Evolutionary conservation across 2,113 vertebrate species (phyloP).

Genomic region (Pangasianodon gigas): DNA sequence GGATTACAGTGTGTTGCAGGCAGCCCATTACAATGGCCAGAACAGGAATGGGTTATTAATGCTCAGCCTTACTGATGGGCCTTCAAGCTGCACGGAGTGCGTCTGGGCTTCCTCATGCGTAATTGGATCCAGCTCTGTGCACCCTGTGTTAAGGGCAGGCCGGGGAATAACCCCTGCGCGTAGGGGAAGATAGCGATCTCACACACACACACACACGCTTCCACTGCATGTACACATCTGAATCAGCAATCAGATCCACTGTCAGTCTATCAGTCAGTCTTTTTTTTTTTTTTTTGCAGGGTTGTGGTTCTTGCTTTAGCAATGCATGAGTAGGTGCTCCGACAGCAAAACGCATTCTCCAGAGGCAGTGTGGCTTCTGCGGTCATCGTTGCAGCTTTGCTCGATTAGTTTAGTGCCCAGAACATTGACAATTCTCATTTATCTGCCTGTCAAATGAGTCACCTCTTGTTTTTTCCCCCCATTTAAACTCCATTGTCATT

Average conservation of each 20-base stretch:
- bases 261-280: constrained; percentile 49
- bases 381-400: constrained; percentile 27
- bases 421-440: constrained; percentile 23
- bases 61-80: constrained; percentile 82
- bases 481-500: background rate
- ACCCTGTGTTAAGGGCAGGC: constrained; percentile 53
- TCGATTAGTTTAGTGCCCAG: constrained; percentile 27
- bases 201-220: constrained; percentile 25
- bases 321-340: background rate
- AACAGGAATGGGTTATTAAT: constrained; percentile 86
- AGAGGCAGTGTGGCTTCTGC: constrained; percentile 28
- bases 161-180: constrained; percentile 48
- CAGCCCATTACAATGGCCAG: constrained; percentile 90
- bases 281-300: background rate
- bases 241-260: constrained; percentile 48
- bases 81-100: constrained; percentile 76
- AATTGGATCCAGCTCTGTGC: constrained; percentile 86
- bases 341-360: background rate
- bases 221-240: constrained; percentile 30
- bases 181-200: constrained; percentile 53
- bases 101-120: constrained; percentile 80
- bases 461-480: background rate
- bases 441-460: constrained; percentile 3
- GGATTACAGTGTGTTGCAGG: constrained; percentile 88
- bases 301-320: constrained; percentile 24